phyloP scores from a whole-genome alignment of 2,888 invertebrate species.

The Aquatica leii region DNA sequence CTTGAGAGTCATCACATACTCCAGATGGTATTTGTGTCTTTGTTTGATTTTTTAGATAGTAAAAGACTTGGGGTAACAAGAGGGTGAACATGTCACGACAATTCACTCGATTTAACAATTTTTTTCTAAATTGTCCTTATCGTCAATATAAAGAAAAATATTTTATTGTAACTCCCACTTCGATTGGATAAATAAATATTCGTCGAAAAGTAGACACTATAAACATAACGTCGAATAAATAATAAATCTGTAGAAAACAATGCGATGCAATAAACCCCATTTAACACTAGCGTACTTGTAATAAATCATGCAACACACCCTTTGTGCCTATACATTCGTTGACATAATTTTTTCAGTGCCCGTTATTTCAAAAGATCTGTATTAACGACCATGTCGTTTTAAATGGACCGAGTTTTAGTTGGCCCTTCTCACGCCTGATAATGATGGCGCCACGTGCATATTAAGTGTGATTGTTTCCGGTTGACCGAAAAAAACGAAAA shows the following conservation, averaged over 20 bases:
- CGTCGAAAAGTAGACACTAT: too few species aligned
- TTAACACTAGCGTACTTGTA: slow-evolving; percentile 24
- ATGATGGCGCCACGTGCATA: slow-evolving; percentile 59
- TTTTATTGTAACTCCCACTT: too few species aligned
- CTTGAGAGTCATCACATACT: slow-evolving; percentile 47
- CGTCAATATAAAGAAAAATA: too few species aligned
- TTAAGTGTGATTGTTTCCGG: slow-evolving; percentile 56
- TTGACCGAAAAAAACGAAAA: slow-evolving; percentile 52
- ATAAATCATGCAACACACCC: slow-evolving; percentile 31
- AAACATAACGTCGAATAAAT: too few species aligned
- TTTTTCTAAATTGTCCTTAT: neutral
- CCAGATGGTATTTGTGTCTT: slow-evolving; percentile 43
- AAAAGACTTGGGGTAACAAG: slow-evolving; percentile 9
- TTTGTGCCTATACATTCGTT: slow-evolving; percentile 20
- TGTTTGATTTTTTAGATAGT: slow-evolving; percentile 19
- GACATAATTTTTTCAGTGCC: slow-evolving; percentile 34
- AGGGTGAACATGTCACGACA: slow-evolving; percentile 8
- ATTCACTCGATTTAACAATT: slow-evolving; percentile 8
- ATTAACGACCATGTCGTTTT: slow-evolving; percentile 31
- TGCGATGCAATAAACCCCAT: slow-evolving; percentile 28
- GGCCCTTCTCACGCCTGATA: slow-evolving; percentile 60
- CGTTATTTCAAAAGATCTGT: slow-evolving; percentile 25
- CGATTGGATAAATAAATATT: too few species aligned
- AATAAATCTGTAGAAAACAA: slow-evolving; percentile 22
- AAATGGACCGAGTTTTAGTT: slow-evolving; percentile 35